Evolutionary conservation across 2,113 vertebrate genomes (phyloP).

Genomic region (Nothoprocta pentlandii): DNA sequence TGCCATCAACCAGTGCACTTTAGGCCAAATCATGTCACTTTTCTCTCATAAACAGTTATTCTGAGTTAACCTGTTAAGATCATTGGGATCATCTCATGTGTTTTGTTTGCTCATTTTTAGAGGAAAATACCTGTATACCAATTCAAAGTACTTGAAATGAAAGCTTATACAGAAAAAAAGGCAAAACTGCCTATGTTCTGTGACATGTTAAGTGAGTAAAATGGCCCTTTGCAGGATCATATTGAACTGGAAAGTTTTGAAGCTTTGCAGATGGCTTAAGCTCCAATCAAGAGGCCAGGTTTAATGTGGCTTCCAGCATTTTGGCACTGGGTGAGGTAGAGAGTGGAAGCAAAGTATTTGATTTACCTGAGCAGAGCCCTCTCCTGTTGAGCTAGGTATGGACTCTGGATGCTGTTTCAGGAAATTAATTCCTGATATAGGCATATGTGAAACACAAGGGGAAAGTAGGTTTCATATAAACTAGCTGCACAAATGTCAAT

Average conservation of each 20-base stretch:
- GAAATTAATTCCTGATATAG: background rate
- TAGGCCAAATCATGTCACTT: background rate
- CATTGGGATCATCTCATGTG: background rate
- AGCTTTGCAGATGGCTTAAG: background rate
- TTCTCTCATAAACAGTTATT: background rate
- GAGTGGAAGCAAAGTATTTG: background rate
- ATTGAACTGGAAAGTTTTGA: background rate
- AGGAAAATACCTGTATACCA: background rate
- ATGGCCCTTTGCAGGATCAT: background rate
- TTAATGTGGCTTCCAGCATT: background rate
- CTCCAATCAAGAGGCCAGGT: background rate
- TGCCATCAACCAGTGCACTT: background rate
- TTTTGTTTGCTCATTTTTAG: background rate
- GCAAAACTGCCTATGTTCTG: background rate
- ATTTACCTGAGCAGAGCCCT: background rate
- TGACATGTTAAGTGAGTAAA: background rate
- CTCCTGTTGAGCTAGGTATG: background rate
- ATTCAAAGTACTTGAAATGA: background rate
- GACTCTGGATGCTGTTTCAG: background rate
- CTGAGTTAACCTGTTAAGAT: background rate
- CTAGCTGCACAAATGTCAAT: rapidly evolving
- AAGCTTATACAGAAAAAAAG: background rate
- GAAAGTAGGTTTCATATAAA: background rate
- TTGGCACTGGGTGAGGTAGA: background rate
- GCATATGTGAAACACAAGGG: background rate